phyloP scores from a whole-genome alignment of 2,113 vertebrate species.

The Micronisus gabar region DNA sequence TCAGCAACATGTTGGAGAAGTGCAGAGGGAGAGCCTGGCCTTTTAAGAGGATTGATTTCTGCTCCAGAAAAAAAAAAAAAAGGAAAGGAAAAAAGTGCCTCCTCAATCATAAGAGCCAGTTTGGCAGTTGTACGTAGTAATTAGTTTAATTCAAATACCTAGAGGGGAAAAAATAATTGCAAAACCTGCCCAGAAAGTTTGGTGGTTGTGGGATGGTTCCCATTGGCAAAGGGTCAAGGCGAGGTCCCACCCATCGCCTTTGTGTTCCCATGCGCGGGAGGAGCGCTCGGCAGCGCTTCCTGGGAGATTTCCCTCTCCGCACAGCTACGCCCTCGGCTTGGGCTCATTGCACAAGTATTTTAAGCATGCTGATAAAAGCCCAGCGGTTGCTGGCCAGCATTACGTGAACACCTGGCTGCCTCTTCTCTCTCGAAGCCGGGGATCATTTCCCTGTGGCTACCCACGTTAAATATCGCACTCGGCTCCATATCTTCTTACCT shows the following conservation, averaged over 20 bases:
- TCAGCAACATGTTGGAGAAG: background rate
- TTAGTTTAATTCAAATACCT: slow-evolving; percentile 64
- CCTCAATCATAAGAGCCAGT: slow-evolving; percentile 34
- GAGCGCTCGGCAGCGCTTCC: slow-evolving; percentile 1
- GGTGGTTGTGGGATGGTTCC: slow-evolving; percentile 40
- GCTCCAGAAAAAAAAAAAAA: background rate
- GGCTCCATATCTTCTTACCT: background rate
- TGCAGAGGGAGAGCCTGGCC: background rate
- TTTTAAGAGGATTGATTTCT: background rate
- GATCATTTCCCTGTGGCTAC: background rate
- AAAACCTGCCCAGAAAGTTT: slow-evolving; percentile 55
- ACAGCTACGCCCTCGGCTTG: background rate
- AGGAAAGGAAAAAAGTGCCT: background rate
- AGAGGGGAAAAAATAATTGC: slow-evolving; percentile 42
- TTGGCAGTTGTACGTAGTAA: slow-evolving; percentile 28
- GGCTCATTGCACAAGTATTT: slow-evolving; percentile 61
- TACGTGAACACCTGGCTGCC: background rate
- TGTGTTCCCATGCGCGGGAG: slow-evolving; percentile 51
- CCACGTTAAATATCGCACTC: accelerated
- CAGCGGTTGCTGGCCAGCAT: background rate
- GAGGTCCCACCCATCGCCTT: slow-evolving; percentile 22
- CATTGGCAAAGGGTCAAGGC: slow-evolving; percentile 49
- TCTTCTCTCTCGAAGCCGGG: background rate
- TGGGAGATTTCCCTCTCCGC: slow-evolving; percentile 28
- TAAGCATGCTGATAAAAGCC: slow-evolving; percentile 43